Base-by-base conservation (phyloP, 2,797 vertebrate species). In the Threskiornis aethiopicus region DNA sequence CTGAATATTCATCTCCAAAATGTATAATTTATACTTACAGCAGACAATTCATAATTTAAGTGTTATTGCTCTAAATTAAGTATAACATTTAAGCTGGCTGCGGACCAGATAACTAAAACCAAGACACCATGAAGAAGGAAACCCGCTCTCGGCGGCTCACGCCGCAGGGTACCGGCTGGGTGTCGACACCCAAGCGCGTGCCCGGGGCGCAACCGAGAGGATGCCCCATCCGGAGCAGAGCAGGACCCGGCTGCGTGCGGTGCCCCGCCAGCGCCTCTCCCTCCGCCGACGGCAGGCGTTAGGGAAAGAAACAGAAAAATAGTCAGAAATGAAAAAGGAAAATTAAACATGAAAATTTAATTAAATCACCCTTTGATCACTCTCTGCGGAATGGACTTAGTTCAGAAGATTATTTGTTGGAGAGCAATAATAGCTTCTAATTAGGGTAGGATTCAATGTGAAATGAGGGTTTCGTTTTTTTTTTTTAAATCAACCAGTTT, bases 271-370 rank as follows among this genome's bases (percentile, higher is more conserved):
- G 35, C 6, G 0, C 73, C 70, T 62, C 37, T 21, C 85, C 76
- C 81, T 58, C 29, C 59, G 91, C 84, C n/a, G 20, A 41, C 4
- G 31, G 73, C 77, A 78, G 57, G 29, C 41, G n/a, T 49, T 54
- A 37, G 70, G 85, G 94, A 93, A 78, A 44, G 46, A 35, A 89
- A 46, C 4, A 0, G 66, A 91, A 95, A 96, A 76, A 83, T 66
- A 70, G 61, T 65, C 51, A 82, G 89, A 81, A 95, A 96, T 73
- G 59, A 95, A 97, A 97, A 91, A 85, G 65, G 97, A 96, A 98
- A 98, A 97, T 98, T 97, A 97, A 98, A 97, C 97, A 97, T 96
- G 96, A 98, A 98, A 98, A 97, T 98, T 98, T 98, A 98, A 98
- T 97, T 98, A 97, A 98, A 95, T 97, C 94, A 90, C 89, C 80